Evolutionary conservation across 2,113 vertebrate genomes (phyloP), one percentile per base, ranked within the genome.

Genomic region (Gallinago paraguaiae): DNA sequence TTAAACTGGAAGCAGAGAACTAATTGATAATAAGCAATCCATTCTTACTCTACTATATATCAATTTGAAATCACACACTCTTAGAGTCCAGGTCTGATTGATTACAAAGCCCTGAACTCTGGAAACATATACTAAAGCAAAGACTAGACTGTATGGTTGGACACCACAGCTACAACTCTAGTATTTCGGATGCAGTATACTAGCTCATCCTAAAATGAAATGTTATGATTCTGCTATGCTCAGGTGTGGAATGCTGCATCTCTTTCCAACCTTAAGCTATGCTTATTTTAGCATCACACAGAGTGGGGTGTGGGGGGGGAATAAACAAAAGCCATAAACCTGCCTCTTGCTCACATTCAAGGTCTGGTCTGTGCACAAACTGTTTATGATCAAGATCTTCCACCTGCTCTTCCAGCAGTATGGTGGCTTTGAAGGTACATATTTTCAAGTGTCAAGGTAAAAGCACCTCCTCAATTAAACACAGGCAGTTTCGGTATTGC

Each of bases 351-450:
- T 79, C 50, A 60, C 8, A n/a, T 13, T n/a, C n/a, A 18, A 24
- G 22, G 11, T 7, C 24, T 33, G 11, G 13, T 19, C 13, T 27
- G 17, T 28, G 19, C 20, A 64, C 3, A 15, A 35, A 14, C 30
- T 30, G 10, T n/a, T 65, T 54, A 61, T 0, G 2, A 30, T 9
- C 17, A 24, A 68, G 2, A 13, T 39, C 27, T 37, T 28, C 23
- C 23, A 13, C 7, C 10, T 48, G 7, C 27, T 37, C 31, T 68
- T 68, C 13, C 20, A 48, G 25, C 50, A 56, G 11, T 5, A 33
- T 2, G 9, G 17, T 5, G 9, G 6, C 17, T n/a, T 72, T 3
- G 0, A 33, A 59, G 11, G 9, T 11, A 28, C 0, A 0, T 23
- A 9, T 39, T 64, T 82, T 53, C 1, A 51, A 65, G 12, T 1